Conservation (phyloP, 2,797 vertebrate species). For the Tapirus indicus region DNA sequence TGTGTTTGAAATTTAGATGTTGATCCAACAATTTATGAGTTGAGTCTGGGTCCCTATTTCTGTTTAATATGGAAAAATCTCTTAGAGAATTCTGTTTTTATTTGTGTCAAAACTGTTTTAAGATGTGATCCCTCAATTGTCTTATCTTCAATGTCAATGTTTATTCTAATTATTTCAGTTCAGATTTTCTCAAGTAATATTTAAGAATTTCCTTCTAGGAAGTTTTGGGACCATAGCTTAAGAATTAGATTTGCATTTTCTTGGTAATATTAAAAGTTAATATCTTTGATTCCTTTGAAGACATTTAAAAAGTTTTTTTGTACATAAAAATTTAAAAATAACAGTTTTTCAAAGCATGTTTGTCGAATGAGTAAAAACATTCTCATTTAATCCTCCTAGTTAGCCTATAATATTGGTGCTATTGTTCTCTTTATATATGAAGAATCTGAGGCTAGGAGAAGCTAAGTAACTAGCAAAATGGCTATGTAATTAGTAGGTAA, state of each 20-base stretch:
- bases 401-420: constrained; percentile 10
- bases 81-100: constrained; percentile 19
- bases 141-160: background rate
- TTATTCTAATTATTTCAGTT: constrained; percentile 53
- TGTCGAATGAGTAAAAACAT: constrained; percentile 39
- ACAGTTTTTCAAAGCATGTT: constrained; percentile 14
- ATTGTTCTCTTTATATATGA: constrained; percentile 32
- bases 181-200: constrained; percentile 61
- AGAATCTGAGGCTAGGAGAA: constrained; percentile 41
- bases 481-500: constrained; percentile 55
- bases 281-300: constrained; percentile 26
- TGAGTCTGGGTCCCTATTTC: constrained; percentile 21
- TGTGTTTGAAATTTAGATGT: constrained; percentile 53
- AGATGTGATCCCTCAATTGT: constrained; percentile 4
- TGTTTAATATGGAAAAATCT: constrained; percentile 20
- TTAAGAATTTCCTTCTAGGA: constrained; percentile 26
- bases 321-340: constrained; percentile 2
- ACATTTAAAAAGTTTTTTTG: constrained; percentile 25
- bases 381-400: constrained; percentile 60
- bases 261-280: constrained; percentile 56
- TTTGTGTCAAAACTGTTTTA: constrained; percentile 47
- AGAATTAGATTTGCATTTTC: constrained; percentile 55
- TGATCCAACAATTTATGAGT: background rate
- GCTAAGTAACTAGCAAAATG: constrained; percentile 48
- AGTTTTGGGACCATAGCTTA: constrained; percentile 35